phyloP scores from a whole-genome alignment of 2,888 invertebrate species.

The Idaea straminata region DNA sequence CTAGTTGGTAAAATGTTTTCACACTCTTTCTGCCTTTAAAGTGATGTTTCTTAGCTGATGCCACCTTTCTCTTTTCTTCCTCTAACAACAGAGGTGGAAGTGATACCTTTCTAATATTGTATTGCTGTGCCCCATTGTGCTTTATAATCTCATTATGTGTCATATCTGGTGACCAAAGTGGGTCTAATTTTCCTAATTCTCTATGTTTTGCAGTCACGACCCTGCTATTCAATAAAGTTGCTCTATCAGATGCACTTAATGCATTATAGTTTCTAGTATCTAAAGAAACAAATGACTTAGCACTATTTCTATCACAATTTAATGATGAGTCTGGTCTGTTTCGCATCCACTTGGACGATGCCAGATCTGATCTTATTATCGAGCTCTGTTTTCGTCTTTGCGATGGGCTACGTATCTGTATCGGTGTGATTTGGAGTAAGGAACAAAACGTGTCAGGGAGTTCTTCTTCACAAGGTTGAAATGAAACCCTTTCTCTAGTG shows the following conservation, averaged over 20 bases:
- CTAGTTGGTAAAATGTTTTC: conserved; percentile 44
- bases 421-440: conserved; percentile 69
- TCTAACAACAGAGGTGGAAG: conserved; percentile 68
- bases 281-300: conserved; percentile 70
- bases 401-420: conserved; percentile 62
- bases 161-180: conserved; percentile 58
- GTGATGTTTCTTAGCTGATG: conserved; percentile 57
- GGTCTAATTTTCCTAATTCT: conserved; percentile 59
- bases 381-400: conserved; percentile 60
- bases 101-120: conserved; percentile 66
- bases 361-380: conserved; percentile 68
- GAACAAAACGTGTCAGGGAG: conserved; percentile 65
- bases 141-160: conserved; percentile 47
- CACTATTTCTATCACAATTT: conserved; percentile 70
- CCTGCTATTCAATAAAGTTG: conserved; percentile 49
- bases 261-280: conserved; percentile 59
- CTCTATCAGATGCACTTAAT: conserved; percentile 58
- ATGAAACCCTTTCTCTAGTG: conserved; percentile 49
- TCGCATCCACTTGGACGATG: conserved; percentile 74
- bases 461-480: conserved; percentile 45
- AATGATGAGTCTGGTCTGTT: conserved; percentile 66
- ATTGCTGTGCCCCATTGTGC: conserved; percentile 45
- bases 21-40: conserved; percentile 40
- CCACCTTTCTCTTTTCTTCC: conserved; percentile 62
- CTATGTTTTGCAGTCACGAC: conserved; percentile 65